These are phyloP conservation scores for Andrena praecox DNA, from an alignment of 2,888 invertebrate species.

Conservation along the genomic window DNA sequence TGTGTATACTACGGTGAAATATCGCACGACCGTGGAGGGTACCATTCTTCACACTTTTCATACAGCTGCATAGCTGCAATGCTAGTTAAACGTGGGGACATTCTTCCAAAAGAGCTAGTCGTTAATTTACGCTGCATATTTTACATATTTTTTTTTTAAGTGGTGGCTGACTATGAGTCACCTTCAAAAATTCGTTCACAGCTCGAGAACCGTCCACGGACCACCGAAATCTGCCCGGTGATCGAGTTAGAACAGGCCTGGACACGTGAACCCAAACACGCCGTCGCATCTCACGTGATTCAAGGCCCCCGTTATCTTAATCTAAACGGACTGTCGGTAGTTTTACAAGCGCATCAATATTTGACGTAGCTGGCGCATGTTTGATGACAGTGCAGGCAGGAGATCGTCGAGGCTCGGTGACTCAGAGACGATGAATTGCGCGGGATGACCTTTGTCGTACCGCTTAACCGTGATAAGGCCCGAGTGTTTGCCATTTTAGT, in stretches of 20 bases:
- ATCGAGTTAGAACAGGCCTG: neutral
- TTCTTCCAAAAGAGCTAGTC: too few relatives aligned
- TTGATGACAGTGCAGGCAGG: conserved; percentile 32
- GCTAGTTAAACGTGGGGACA: too few relatives aligned
- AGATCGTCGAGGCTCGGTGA: conserved; percentile 41
- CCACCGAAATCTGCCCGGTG: neutral
- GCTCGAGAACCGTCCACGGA: neutral
- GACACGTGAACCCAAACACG: conserved; percentile 5
- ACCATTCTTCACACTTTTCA: too few relatives aligned
- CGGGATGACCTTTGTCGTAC: conserved; percentile 49
- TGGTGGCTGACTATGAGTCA: neutral
- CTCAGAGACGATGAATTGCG: conserved; percentile 46
- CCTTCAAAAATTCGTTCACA: conserved; percentile 12
- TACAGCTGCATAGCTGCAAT: too few relatives aligned
- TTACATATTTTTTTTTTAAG: neutral
- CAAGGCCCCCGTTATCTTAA: conserved; percentile 63
- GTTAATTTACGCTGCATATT: too few relatives aligned
- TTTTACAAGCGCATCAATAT: conserved; percentile 68
- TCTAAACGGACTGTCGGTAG: conserved; percentile 64
- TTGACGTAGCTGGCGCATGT: conserved; percentile 49
- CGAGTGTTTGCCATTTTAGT: conserved; percentile 25
- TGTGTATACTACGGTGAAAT: too few relatives aligned
- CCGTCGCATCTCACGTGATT: conserved; percentile 26
- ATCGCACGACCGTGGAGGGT: too few relatives aligned
- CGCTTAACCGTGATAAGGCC: conserved; percentile 26